These are phyloP conservation scores for Callinectes sapidus DNA, from an alignment of 2,888 invertebrate species.

Conservation along the genomic window DNA sequence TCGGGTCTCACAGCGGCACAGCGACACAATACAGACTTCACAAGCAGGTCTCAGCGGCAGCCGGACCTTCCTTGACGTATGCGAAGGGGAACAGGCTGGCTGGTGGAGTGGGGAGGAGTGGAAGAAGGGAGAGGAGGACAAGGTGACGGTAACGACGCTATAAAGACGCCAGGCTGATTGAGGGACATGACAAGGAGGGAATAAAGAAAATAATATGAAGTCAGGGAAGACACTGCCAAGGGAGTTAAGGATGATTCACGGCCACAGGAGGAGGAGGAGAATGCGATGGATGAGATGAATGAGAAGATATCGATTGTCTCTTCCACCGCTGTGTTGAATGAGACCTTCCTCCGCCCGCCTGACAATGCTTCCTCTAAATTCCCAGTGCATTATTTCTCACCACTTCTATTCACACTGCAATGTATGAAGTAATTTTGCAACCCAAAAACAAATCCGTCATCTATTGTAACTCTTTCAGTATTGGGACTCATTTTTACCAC, in stretches of 20 bases:
- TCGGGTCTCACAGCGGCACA: background rate
- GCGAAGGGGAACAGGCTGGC: background rate
- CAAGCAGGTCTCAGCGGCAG: background rate
- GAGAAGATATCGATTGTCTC: background rate
- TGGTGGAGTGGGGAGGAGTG: background rate
- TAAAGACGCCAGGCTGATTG: constrained; percentile 25
- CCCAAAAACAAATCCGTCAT: no score
- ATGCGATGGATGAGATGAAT: background rate
- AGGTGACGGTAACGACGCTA: constrained; percentile 23
- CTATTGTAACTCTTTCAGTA: no score
- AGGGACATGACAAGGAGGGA: constrained; percentile 24
- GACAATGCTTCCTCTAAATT: no score
- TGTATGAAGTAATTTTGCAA: no score
- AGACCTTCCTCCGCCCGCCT: no score
- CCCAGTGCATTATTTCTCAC: no score
- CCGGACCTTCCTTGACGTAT: background rate
- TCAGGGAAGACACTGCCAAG: constrained; percentile 16
- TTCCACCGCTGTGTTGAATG: background rate
- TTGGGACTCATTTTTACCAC: no score
- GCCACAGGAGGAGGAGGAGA: background rate
- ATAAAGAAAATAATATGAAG: constrained; percentile 37
- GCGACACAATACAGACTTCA: background rate
- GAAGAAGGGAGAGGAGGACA: background rate
- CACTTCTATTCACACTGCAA: no score
- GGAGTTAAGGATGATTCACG: constrained; percentile 13